Evolutionary conservation across 2,797 vertebrate species (phyloP), one percentile per base, ranked within the genome.

Genomic region (Benthosema pterotum): DNA sequence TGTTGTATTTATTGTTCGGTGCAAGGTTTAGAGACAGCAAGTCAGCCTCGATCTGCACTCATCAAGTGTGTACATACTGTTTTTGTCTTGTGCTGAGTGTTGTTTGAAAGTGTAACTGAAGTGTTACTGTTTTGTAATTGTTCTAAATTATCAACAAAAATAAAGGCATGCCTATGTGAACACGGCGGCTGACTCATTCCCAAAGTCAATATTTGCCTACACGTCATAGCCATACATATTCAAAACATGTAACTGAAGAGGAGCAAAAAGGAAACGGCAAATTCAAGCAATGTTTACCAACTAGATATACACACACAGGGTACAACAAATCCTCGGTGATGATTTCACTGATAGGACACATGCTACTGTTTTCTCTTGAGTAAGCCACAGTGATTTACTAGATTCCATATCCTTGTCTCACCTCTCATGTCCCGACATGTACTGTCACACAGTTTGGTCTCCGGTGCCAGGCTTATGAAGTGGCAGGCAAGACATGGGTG

Each of bases 1-100:
- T 14, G 53, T 46, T 52, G 69, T 89, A 87, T 89, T 89, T 91
- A 89, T 88, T 88, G 48, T 51, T 42, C 17, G 60, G 64, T 67
- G 72, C 47, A 73, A 46, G 19, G 52, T 18, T 38, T 19, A 72
- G 38, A 65, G 60, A 67, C 49, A 46, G 32, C 50, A 78, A 67
- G 56, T 28, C 72, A 71, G 68, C 16, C 15, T 52, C n/a, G n/a
- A n/a, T n/a, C 52, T 78, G 76, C 64, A 76, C 79, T 77, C 74
- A 42, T 60, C 17, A 52, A 75, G 71, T 52, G 67, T 89, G 87
- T 88, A 84, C 48, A 80, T 88, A 86, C 43, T 65, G 43, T 48
- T 84, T 83, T 73, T 83, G 76, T 57, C 67, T 32, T 71, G 47
- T 67, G 18, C 76, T 72, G n/a, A n/a, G 28, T 78, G 19, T 69